A percentile compares a stretch with the other conserved stretches of the same genome.
phyloP scores from a whole-genome alignment of 1,140 invertebrate species.

The Helicoverpa zea region DNA sequence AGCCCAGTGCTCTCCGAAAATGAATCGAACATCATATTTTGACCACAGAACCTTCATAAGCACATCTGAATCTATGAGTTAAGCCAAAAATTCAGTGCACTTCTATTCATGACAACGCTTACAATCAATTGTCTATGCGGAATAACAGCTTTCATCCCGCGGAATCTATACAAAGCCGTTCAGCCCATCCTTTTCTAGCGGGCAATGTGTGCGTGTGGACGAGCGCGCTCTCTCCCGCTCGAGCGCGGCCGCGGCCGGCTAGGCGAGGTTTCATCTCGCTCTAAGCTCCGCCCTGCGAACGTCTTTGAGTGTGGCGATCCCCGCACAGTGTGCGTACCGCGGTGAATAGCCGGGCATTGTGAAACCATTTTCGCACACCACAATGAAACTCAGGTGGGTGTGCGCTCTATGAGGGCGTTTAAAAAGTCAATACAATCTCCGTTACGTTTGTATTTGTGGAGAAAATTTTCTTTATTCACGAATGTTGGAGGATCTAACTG shows the following conservation, averaged over 20 bases:
- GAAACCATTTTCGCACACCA: slow-evolving; percentile 76
- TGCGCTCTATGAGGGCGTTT: slow-evolving; percentile 83
- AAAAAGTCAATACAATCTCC: slow-evolving; percentile 86
- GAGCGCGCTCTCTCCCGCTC: slow-evolving; percentile 64
- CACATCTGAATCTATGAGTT: neutral
- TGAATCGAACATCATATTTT: slow-evolving; percentile 62
- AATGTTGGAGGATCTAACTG: slow-evolving; percentile 62
- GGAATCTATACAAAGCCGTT: slow-evolving; percentile 84
- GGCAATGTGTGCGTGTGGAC: slow-evolving; percentile 73
- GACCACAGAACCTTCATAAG: slow-evolving; percentile 17
- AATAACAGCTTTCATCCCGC: slow-evolving; percentile 77
- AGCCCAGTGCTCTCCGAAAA: slow-evolving; percentile 55
- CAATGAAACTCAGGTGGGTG: slow-evolving; percentile 81
- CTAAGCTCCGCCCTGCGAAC: slow-evolving; percentile 79
- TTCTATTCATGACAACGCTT: slow-evolving; percentile 70
- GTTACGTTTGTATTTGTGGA: slow-evolving; percentile 78
- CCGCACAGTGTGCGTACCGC: slow-evolving; percentile 73
- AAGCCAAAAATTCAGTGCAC: slow-evolving; percentile 46
- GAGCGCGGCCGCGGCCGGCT: slow-evolving; percentile 58
- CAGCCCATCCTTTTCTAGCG: slow-evolving; percentile 80
- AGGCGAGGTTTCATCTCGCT: slow-evolving; percentile 74
- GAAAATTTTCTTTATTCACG: slow-evolving; percentile 83
- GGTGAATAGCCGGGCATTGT: slow-evolving; percentile 74
- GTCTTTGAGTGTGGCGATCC: slow-evolving; percentile 63
- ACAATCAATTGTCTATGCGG: slow-evolving; percentile 84